Evolutionary conservation across 2,797 vertebrate genomes (phyloP).

Genomic region (Spinus olivaceus): DNA sequence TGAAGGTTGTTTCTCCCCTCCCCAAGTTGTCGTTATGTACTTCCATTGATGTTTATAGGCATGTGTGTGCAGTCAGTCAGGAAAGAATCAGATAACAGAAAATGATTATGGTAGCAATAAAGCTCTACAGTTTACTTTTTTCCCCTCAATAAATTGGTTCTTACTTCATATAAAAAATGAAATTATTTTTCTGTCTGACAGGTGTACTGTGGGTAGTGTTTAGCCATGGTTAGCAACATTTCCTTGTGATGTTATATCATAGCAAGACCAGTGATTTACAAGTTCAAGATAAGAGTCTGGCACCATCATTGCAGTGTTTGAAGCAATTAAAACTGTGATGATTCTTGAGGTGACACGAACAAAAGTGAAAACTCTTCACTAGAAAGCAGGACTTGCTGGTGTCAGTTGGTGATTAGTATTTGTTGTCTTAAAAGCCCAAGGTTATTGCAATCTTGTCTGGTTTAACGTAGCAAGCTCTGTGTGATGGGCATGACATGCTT

Average conservation of each 20-base stretch:
- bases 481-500: background rate
- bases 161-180: background rate
- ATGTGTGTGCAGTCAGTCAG: background rate
- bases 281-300: background rate
- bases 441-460: background rate
- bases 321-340: slow-evolving; percentile 23
- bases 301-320: background rate
- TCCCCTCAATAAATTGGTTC: background rate
- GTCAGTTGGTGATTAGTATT: slow-evolving; percentile 9
- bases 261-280: background rate
- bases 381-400: background rate
- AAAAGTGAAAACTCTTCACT: background rate
- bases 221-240: background rate
- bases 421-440: background rate
- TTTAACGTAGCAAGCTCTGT: background rate
- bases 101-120: background rate
- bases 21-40: background rate
- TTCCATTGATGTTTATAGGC: background rate
- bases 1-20: background rate
- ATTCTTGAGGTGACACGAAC: background rate
- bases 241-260: background rate
- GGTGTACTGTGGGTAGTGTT: background rate
- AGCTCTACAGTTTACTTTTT: background rate
- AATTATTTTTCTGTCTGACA: background rate
- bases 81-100: slow-evolving; percentile 6